A percentile compares a stretch with the other conserved stretches of the same genome.
These are phyloP conservation scores for Aphidoletes aphidimyza DNA, from an alignment of 2,888 invertebrate genomes.

Conservation along the genomic window DNA sequence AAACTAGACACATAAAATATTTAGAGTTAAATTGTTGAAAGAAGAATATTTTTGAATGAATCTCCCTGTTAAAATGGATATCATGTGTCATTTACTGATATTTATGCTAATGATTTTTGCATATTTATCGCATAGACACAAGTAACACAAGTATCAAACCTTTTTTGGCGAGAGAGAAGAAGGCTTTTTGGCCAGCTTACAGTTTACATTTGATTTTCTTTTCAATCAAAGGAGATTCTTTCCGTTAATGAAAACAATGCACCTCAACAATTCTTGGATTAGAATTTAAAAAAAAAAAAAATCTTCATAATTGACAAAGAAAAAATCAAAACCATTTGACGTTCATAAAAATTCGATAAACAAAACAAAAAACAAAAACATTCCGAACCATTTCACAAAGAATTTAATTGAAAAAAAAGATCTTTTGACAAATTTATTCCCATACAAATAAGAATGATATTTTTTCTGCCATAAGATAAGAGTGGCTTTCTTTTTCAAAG, in stretches of 20 bases:
- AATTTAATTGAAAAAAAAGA: not conserved
- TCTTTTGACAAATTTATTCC: not conserved
- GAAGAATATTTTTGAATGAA: constrained; percentile 35
- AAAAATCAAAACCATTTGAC: not conserved
- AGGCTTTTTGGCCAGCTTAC: no score
- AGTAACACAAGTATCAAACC: not conserved
- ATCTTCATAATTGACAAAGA: no score
- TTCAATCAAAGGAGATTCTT: no score
- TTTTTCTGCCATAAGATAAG: no score
- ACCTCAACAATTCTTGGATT: no score
- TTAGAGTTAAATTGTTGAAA: constrained; percentile 26
- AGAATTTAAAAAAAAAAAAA: no score
- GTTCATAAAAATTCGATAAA: not conserved
- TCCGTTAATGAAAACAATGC: no score
- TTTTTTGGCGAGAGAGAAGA: no score
- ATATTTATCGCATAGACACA: not conserved
- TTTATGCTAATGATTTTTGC: no score
- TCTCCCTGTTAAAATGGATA: not conserved
- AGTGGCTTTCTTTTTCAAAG: no score
- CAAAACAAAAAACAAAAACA: not conserved
- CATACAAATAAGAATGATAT: no score
- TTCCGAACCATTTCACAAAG: not conserved
- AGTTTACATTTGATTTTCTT: no score
- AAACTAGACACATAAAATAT: not conserved
- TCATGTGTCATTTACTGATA: constrained; percentile 19